A percentile compares a stretch with the other conserved stretches of the same genome.
phyloP scores from a whole-genome alignment of 2,113 vertebrate genomes.

The Corydoras sp. region DNA sequence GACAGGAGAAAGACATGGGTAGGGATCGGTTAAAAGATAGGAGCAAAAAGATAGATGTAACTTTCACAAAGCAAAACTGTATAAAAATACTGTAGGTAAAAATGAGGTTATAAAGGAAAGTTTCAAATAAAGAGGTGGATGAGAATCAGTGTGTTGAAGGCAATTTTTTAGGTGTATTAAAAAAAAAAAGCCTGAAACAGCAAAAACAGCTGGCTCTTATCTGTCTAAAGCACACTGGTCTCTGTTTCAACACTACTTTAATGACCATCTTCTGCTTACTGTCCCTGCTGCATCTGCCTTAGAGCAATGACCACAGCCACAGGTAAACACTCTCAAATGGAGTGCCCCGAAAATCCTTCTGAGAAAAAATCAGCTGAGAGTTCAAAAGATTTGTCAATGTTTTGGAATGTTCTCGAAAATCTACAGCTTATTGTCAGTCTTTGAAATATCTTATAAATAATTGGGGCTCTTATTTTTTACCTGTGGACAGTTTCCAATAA shows the following conservation, averaged over 20 bases:
- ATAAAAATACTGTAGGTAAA: too few species aligned
- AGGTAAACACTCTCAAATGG: constrained; percentile 54
- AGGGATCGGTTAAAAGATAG: neutral
- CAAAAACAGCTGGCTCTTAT: constrained; percentile 59
- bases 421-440: too few species aligned
- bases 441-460: too few species aligned
- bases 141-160: constrained; percentile 12
- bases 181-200: constrained; percentile 19
- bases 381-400: too few species aligned
- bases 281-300: constrained; percentile 28
- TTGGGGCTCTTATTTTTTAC: too few species aligned
- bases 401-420: too few species aligned
- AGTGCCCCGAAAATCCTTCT: neutral
- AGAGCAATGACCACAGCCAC: constrained; percentile 34
- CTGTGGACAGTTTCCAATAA: too few species aligned
- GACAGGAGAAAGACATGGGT: neutral
- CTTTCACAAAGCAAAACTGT: too few species aligned
- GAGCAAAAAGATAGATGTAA: neutral
- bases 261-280: constrained; percentile 43
- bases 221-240: constrained; percentile 46
- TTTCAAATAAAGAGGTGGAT: neutral
- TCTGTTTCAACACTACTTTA: constrained; percentile 41
- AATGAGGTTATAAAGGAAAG: too few species aligned
- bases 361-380: too few species aligned
- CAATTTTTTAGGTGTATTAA: too few species aligned